phyloP scores from a whole-genome alignment of 2,888 invertebrate genomes.

The Biston stratarius region DNA sequence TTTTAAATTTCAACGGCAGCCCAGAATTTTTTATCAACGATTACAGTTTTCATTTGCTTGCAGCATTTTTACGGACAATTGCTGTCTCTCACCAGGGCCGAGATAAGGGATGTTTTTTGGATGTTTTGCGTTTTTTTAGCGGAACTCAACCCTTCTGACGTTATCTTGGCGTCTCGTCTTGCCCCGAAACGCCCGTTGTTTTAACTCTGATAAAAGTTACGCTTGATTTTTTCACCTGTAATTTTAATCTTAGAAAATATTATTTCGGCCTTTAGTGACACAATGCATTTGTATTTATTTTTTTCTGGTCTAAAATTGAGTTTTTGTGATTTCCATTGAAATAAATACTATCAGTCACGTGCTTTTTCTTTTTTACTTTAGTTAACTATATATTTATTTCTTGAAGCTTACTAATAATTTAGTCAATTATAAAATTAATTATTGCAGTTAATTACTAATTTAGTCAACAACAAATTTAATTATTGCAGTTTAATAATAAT shows the following conservation, averaged over 20 bases:
- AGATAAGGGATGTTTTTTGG: slow-evolving; percentile 66
- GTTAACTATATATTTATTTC: too few species aligned
- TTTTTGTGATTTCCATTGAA: background rate
- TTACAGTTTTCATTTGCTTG: slow-evolving; percentile 37
- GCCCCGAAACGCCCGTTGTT: slow-evolving; percentile 63
- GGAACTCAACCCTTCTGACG: slow-evolving; percentile 81
- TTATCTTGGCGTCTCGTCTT: slow-evolving; percentile 80
- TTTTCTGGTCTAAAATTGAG: background rate
- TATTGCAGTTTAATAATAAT: too few species aligned
- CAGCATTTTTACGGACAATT: slow-evolving; percentile 48
- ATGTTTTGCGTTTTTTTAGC: slow-evolving; percentile 59
- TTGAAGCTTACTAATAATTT: too few species aligned
- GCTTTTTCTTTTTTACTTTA: too few species aligned
- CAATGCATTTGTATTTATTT: background rate
- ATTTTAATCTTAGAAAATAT: slow-evolving; percentile 13
- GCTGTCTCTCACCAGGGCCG: slow-evolving; percentile 47
- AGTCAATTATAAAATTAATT: too few species aligned
- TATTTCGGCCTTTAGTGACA: background rate
- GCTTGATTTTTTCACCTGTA: slow-evolving; percentile 28
- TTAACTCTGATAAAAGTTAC: slow-evolving; percentile 49
- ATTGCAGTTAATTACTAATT: too few species aligned
- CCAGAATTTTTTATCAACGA: slow-evolving; percentile 26
- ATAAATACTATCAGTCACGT: too few species aligned
- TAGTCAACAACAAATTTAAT: too few species aligned
- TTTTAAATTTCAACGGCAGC: slow-evolving; percentile 2